These are phyloP conservation scores for Aleiodes leptofemur DNA, from an alignment of 2,888 invertebrate species.

Conservation along the genomic window DNA sequence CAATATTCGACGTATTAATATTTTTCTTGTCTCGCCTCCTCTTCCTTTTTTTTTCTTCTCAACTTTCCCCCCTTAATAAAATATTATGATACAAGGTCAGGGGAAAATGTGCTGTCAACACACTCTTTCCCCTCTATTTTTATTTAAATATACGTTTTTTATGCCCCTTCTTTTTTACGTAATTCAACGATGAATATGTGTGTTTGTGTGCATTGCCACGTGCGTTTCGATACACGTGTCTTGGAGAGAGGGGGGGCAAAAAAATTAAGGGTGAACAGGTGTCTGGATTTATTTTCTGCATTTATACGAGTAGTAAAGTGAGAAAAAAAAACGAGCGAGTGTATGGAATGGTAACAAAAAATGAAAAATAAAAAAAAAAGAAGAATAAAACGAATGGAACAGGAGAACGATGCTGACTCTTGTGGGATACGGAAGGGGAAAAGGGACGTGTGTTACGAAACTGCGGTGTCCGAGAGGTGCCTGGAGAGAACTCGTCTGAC, in stretches of 20 bases:
- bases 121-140: background rate
- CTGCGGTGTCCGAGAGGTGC: slow-evolving; percentile 37
- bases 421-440: background rate
- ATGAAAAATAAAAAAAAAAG: background rate
- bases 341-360: background rate
- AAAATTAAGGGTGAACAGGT: no score
- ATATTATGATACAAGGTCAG: no score
- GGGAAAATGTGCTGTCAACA: background rate
- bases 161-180: background rate
- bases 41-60: slow-evolving; percentile 2
- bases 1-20: slow-evolving; percentile 13
- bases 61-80: no score
- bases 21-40: background rate
- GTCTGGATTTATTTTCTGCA: no score
- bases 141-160: background rate
- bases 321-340: background rate
- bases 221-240: no score
- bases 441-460: slow-evolving; percentile 44
- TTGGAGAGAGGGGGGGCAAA: no score
- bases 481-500: slow-evolving; percentile 44
- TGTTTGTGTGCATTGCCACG: no score
- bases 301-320: slow-evolving; percentile 1
- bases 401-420: slow-evolving; percentile 15
- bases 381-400: background rate
- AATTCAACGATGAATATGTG: background rate